phyloP scores from a whole-genome alignment of 2,113 vertebrate species.

The Centropus bengalensis region DNA sequence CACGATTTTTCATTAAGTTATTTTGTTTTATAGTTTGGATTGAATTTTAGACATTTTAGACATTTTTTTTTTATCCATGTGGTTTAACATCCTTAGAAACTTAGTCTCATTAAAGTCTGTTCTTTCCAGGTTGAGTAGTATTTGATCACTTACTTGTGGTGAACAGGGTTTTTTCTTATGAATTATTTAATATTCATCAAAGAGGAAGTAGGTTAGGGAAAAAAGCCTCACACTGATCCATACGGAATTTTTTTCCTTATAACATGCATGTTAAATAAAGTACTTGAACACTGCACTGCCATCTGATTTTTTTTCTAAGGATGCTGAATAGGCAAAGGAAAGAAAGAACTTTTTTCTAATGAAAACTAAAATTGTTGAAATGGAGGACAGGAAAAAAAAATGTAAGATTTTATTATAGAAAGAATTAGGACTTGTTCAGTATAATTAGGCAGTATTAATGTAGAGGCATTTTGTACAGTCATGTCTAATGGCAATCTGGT shows the following conservation, averaged over 20 bases:
- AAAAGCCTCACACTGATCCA: not conserved
- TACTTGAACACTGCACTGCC: conserved; percentile 70
- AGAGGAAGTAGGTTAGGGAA: conserved; percentile 30
- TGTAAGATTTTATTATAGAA: not conserved
- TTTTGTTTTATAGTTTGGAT: not conserved
- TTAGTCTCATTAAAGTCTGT: not conserved
- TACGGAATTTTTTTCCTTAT: not conserved
- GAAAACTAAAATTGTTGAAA: not conserved
- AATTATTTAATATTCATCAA: conserved; percentile 32
- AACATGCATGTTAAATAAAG: conserved; percentile 20
- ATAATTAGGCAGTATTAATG: not conserved
- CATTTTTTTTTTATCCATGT: not conserved
- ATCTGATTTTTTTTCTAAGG: conserved; percentile 64
- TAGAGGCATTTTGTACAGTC: not conserved
- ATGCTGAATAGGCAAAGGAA: conserved; percentile 46
- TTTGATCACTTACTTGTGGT: not conserved
- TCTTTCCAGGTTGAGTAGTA: not conserved
- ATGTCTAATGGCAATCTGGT: not conserved
- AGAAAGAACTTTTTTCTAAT: too few relatives aligned
- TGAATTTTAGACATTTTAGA: not conserved
- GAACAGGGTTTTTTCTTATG: conserved; percentile 22
- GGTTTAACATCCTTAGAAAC: not conserved
- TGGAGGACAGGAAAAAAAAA: not conserved
- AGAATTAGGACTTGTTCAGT: not conserved
- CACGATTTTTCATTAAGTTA: not conserved